Evolutionary conservation across 1,140 invertebrate genomes (phyloP).

Genomic region (Bombus waltoni): DNA sequence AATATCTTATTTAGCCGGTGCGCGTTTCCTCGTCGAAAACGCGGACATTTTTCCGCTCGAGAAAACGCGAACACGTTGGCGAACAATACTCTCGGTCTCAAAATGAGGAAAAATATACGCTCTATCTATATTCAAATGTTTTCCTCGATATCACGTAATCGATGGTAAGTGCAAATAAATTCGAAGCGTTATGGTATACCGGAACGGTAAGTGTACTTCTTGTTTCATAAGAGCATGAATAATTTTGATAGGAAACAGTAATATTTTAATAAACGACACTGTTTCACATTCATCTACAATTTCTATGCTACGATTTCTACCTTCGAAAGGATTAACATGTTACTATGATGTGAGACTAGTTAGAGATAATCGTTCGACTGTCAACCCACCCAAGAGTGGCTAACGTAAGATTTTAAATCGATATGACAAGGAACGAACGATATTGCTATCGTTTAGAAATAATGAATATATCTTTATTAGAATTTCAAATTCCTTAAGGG

Average conservation of each 20-base stretch:
- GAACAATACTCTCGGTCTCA: constrained; percentile 8
- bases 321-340: background rate
- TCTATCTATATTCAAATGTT: background rate
- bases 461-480: no score
- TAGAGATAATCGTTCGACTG: background rate
- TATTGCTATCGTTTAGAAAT: background rate
- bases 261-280: background rate
- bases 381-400: background rate
- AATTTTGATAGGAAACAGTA: background rate
- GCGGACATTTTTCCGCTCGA: background rate
- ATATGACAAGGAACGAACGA: background rate
- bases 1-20: constrained; percentile 11
- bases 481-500: background rate
- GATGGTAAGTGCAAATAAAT: background rate
- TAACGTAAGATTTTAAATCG: background rate
- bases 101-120: background rate
- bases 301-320: background rate
- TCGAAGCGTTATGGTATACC: background rate
- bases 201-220: background rate
- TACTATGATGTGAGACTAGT: background rate
- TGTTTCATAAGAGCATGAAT: background rate
- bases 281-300: background rate
- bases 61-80: background rate
- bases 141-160: background rate
- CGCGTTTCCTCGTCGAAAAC: background rate